Conservation (phyloP, 1,140 invertebrate species). For the Drosophila melanogaster region Release_6_plus_ISO1_MT NT_033779.5:19095001-19095500, state of each 20-base stretch:
- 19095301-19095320: constrained; percentile 55
- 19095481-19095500: constrained; percentile 53
- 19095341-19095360: constrained; percentile 12
- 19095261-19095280: too few species aligned
- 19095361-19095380: constrained; percentile 15
- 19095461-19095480: constrained; percentile 35
- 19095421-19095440: constrained; percentile 50
- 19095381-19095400: constrained; percentile 17
- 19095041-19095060: constrained; percentile 18
- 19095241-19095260: too few species aligned
- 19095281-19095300: constrained; percentile 5
- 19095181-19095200: too few species aligned
- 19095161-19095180: too few species aligned
- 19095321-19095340: constrained; percentile 11
- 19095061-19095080: background rate
- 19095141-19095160: too few species aligned
- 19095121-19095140: too few species aligned
- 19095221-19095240: too few species aligned
- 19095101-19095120: background rate
- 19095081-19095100: background rate
- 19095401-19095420: constrained; percentile 54
- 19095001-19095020: constrained; percentile 37
- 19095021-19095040: constrained; percentile 24
- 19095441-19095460: constrained; percentile 54
- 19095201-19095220: too few species aligned